phyloP scores from a whole-genome alignment of 2,888 invertebrate genomes.

The Ornithoptera alexandrae region DNA sequence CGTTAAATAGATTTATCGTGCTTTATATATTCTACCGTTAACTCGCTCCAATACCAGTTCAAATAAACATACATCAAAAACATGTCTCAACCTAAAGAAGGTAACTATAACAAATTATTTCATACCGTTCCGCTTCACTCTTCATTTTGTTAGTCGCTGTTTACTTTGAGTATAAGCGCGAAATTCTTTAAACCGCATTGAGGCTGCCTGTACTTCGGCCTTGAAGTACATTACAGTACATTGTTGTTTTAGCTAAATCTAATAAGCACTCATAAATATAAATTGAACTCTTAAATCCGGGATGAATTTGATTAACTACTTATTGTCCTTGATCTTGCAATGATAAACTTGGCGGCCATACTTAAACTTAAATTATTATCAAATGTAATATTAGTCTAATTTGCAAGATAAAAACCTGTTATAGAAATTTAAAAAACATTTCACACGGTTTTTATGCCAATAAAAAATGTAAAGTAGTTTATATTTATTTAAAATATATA shows the following conservation, averaged over 20 bases:
- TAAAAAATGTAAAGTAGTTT: too few relatives aligned
- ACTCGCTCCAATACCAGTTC: slow-evolving; percentile 39
- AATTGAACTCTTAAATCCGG: slow-evolving; percentile 11
- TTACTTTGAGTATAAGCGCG: slow-evolving; percentile 30
- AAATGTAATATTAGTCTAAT: too few relatives aligned
- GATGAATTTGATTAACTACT: slow-evolving; percentile 6
- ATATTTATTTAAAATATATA: too few relatives aligned
- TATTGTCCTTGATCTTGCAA: slow-evolving; percentile 1
- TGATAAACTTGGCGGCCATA: background rate
- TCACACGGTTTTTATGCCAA: too few relatives aligned
- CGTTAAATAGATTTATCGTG: slow-evolving; percentile 53
- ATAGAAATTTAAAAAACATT: too few relatives aligned
- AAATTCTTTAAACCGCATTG: background rate
- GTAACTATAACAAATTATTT: slow-evolving; percentile 48
- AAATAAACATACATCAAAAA: slow-evolving; percentile 38
- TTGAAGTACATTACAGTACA: slow-evolving; percentile 6
- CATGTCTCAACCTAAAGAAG: slow-evolving; percentile 72
- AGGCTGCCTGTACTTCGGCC: slow-evolving; percentile 17
- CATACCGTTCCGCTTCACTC: slow-evolving; percentile 2
- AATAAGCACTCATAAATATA: background rate
- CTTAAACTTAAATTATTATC: slow-evolving; percentile 2
- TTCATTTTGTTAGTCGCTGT: slow-evolving; percentile 26
- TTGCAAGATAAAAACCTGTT: too few relatives aligned
- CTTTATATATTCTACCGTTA: slow-evolving; percentile 46
- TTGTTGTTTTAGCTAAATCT: slow-evolving; percentile 8